Conservation (phyloP, 2,888 invertebrate genomes). For the Laothoe populi region DNA sequence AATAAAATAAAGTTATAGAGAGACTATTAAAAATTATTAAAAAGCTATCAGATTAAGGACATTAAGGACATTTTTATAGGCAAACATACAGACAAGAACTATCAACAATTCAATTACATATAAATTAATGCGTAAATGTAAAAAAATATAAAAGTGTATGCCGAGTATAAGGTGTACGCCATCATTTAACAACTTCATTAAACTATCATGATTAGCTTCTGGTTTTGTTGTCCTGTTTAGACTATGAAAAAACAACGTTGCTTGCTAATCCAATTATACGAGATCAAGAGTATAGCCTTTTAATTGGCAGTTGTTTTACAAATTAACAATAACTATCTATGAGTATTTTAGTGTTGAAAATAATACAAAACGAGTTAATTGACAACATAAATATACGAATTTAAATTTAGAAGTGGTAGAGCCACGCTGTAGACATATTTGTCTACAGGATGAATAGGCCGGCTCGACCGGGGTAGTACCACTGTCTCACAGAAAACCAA, state of each 20-base stretch:
- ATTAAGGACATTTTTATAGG: neutral
- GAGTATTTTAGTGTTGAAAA: too few species aligned
- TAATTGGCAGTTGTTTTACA: neutral
- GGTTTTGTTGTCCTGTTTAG: neutral
- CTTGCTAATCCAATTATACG: neutral
- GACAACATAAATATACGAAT: too few species aligned
- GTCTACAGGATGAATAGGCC: too few species aligned
- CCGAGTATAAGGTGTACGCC: neutral
- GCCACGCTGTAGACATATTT: too few species aligned
- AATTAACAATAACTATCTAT: neutral
- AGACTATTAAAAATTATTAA: too few species aligned
- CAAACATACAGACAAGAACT: neutral
- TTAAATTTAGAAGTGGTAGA: too few species aligned
- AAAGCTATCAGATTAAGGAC: too few species aligned
- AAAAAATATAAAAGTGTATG: constrained; percentile 8
- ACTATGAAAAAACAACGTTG: neutral
- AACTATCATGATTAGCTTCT: constrained; percentile 14
- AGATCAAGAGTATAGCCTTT: neutral
- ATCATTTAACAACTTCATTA: constrained; percentile 7
- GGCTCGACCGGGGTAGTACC: too few species aligned
- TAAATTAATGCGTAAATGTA: constrained; percentile 16
- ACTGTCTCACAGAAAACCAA: too few species aligned
- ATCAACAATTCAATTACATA: constrained; percentile 14
- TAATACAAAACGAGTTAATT: too few species aligned
- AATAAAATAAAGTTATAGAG: too few species aligned